Evolutionary conservation across 2,797 vertebrate species (phyloP).

Genomic region (Percopsis omiscomaycus): DNA sequence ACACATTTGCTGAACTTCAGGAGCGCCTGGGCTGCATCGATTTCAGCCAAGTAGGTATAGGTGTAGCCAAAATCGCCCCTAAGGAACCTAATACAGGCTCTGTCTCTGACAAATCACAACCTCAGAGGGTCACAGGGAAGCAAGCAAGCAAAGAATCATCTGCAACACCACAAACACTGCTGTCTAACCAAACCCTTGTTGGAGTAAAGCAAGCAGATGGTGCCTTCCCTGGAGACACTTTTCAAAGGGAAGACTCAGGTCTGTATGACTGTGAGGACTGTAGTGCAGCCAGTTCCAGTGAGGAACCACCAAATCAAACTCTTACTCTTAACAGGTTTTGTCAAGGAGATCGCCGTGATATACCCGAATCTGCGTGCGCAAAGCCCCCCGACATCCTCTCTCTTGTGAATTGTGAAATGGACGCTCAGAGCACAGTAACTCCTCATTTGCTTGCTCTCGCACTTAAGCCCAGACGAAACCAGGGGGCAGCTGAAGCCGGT

Average conservation of each 20-base stretch:
- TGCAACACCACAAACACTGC: slow-evolving; percentile 26
- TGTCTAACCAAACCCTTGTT: slow-evolving; percentile 29
- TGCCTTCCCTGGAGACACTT: slow-evolving; percentile 59
- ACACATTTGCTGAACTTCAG: slow-evolving; percentile 97
- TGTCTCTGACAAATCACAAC: slow-evolving; percentile 55
- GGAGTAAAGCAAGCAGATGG: slow-evolving; percentile 56
- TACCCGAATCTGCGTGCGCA: slow-evolving; percentile 29
- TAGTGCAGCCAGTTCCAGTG: slow-evolving; percentile 83
- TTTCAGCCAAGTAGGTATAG: slow-evolving; percentile 81
- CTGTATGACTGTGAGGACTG: slow-evolving; percentile 88
- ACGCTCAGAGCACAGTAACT: slow-evolving; percentile 73
- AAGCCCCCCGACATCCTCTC: slow-evolving; percentile 58
- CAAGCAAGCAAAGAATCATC: slow-evolving; percentile 11
- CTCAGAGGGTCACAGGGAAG: slow-evolving; percentile 56
- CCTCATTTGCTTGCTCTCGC: slow-evolving; percentile 54
- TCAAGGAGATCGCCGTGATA: slow-evolving; percentile 79
- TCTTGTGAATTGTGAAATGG: slow-evolving; percentile 78
- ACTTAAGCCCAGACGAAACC: slow-evolving; percentile 49
- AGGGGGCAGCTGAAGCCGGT: slow-evolving; percentile 35
- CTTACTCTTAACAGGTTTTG: slow-evolving; percentile 79
- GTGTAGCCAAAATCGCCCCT: slow-evolving; percentile 78
- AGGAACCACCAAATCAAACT: slow-evolving; percentile 84
- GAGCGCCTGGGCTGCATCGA: slow-evolving; percentile 95
- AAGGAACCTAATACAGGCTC: slow-evolving; percentile 75
- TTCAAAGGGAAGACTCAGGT: slow-evolving; percentile 83